phyloP scores from a whole-genome alignment of 2,888 invertebrate species.

The Lithodes maja region DNA sequence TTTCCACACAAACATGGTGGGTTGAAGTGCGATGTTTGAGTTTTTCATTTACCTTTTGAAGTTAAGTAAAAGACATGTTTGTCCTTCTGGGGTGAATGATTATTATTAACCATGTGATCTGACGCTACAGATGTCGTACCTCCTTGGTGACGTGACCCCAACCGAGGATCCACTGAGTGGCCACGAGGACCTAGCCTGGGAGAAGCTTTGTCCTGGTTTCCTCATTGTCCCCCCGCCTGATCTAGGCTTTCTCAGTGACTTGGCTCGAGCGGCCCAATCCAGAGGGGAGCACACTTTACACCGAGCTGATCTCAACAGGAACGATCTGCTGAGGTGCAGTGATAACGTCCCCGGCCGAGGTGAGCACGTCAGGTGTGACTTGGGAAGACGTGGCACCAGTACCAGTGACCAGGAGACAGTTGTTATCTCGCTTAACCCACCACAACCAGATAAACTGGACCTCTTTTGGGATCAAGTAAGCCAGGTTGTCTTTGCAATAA shows the following conservation, averaged over 20 bases:
- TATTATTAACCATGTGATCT: no score
- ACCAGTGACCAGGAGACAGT: background rate
- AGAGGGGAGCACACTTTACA: background rate
- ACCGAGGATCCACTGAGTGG: slow-evolving; percentile 31
- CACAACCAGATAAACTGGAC: background rate
- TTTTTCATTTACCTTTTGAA: no score
- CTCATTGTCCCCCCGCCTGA: background rate
- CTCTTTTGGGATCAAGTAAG: background rate
- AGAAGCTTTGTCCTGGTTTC: slow-evolving; percentile 13
- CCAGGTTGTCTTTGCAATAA: no score
- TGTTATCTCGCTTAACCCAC: background rate
- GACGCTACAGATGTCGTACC: slow-evolving; percentile 37
- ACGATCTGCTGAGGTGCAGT: background rate
- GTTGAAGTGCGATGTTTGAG: no score
- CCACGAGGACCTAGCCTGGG: slow-evolving; percentile 11
- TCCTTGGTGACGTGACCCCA: slow-evolving; percentile 33
- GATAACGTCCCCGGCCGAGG: background rate
- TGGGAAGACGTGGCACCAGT: background rate
- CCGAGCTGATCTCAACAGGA: background rate
- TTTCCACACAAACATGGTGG: no score
- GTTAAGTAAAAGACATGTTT: no score
- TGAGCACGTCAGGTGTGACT: background rate
- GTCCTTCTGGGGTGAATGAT: no score
- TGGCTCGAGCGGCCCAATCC: background rate
- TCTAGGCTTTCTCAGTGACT: slow-evolving; percentile 23